Conservation (phyloP, 2,888 invertebrate genomes). For the Cyaniris semiargus region DNA sequence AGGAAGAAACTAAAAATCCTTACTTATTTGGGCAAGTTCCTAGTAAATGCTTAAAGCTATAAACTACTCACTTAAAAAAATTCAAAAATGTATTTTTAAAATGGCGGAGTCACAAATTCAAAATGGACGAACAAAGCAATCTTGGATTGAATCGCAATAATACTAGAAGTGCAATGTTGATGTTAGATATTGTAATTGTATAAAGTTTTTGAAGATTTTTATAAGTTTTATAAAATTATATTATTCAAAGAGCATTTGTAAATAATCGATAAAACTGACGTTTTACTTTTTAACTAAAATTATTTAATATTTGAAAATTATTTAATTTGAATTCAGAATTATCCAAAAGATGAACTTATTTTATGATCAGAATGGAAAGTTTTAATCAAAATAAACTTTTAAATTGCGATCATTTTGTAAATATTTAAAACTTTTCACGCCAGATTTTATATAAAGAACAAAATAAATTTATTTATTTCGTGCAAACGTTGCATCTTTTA, state of each 20-base stretch:
- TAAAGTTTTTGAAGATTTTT: constrained; percentile 45
- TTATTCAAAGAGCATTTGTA: constrained; percentile 36
- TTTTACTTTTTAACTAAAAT: constrained; percentile 12
- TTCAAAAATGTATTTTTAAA: too few relatives aligned
- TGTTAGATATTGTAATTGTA: constrained; percentile 48
- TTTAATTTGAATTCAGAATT: too few relatives aligned
- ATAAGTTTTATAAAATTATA: constrained; percentile 40
- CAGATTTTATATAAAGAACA: constrained; percentile 21
- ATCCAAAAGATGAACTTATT: too few relatives aligned
- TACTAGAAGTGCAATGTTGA: constrained; percentile 67
- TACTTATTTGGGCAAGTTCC: too few relatives aligned
- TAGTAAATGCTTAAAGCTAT: too few relatives aligned
- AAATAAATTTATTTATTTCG: constrained; percentile 22
- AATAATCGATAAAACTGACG: constrained; percentile 25
- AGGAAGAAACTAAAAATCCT: background rate
- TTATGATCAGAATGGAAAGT: background rate
- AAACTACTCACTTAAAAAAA: too few relatives aligned
- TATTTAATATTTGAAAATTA: too few relatives aligned
- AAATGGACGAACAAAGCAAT: constrained; percentile 42
- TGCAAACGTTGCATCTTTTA: background rate
- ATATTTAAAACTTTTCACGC: constrained; percentile 5
- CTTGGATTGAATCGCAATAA: constrained; percentile 48
- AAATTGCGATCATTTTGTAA: background rate
- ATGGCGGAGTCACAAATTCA: constrained; percentile 6
- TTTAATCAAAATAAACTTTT: background rate